phyloP scores from a whole-genome alignment of 2,797 vertebrate genomes.

The Linurgus olivaceus region DNA sequence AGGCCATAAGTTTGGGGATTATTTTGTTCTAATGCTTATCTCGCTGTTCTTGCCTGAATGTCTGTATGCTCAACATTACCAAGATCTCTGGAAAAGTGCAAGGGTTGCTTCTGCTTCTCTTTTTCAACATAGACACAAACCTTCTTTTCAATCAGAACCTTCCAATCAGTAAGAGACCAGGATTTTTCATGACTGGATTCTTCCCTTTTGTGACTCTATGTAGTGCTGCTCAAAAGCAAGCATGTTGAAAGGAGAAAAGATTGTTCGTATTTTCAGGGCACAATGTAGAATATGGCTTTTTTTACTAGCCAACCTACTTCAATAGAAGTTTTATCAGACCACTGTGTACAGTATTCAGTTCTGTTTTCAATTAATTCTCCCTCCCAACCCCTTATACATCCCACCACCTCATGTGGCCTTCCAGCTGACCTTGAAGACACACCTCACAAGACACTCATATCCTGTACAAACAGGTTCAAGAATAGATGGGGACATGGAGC shows the following conservation, averaged over 20 bases:
- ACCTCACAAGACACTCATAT: not conserved
- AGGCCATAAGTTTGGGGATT: fast-evolving
- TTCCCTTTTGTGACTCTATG: not conserved
- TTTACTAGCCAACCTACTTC: not conserved
- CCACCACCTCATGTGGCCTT: not conserved
- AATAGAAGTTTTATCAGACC: not conserved
- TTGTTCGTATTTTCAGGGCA: not conserved
- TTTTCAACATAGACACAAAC: not conserved
- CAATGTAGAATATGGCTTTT: not conserved
- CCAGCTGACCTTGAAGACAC: not conserved
- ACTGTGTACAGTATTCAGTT: not conserved
- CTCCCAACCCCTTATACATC: not conserved
- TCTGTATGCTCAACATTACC: not conserved
- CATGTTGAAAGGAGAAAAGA: not conserved
- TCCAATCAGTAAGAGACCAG: not conserved
- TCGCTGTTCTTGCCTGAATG: not conserved
- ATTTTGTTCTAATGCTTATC: not conserved
- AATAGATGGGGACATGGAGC: not conserved
- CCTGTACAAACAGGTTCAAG: not conserved
- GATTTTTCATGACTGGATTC: not conserved
- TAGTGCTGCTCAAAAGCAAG: not conserved
- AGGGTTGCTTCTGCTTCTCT: not conserved
- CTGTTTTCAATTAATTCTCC: not conserved
- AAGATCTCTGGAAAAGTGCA: not conserved
- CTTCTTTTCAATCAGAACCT: not conserved